These are phyloP conservation scores for Pseudomyrmex gracilis DNA, from an alignment of 1,140 invertebrate genomes.

Conservation along the genomic window DNA sequence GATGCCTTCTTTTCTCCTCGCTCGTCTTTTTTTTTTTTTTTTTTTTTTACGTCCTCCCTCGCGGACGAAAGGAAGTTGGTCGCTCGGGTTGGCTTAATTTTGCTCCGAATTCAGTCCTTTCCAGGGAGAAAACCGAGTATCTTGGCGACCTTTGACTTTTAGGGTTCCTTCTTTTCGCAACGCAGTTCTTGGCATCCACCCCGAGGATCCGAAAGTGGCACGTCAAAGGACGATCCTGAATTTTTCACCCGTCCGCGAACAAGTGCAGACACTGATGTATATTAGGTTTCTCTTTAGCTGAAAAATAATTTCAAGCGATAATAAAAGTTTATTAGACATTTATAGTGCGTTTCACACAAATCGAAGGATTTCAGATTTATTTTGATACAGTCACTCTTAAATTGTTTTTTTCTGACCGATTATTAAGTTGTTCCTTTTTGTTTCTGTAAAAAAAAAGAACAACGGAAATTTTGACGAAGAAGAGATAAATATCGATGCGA, in stretches of 20 bases:
- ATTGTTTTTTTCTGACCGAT: not conserved
- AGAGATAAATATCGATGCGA: not conserved
- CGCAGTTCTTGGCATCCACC: slow-evolving; percentile 52
- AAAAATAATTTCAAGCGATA: slow-evolving; percentile 54
- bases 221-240: slow-evolving; percentile 65
- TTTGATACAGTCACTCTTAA: no score
- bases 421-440: no score
- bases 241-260: slow-evolving; percentile 52
- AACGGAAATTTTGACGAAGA: slow-evolving; percentile 22
- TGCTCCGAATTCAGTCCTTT: slow-evolving; percentile 60
- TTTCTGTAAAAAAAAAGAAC: not conserved
- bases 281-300: slow-evolving; percentile 56
- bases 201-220: slow-evolving; percentile 57
- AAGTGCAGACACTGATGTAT: slow-evolving; percentile 27
- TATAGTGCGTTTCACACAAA: not conserved
- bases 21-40: slow-evolving; percentile 56
- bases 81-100: slow-evolving; percentile 66
- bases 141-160: slow-evolving; percentile 60
- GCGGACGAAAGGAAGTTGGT: slow-evolving; percentile 70
- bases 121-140: slow-evolving; percentile 15
- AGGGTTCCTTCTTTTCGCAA: slow-evolving; percentile 23
- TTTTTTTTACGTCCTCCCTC: slow-evolving; percentile 56
- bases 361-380: not conserved
- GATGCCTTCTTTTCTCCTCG: slow-evolving; percentile 34
- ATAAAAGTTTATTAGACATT: slow-evolving; percentile 8